Evolutionary conservation across 2,113 vertebrate genomes (phyloP).

Genomic region (Sialia sialis): DNA sequence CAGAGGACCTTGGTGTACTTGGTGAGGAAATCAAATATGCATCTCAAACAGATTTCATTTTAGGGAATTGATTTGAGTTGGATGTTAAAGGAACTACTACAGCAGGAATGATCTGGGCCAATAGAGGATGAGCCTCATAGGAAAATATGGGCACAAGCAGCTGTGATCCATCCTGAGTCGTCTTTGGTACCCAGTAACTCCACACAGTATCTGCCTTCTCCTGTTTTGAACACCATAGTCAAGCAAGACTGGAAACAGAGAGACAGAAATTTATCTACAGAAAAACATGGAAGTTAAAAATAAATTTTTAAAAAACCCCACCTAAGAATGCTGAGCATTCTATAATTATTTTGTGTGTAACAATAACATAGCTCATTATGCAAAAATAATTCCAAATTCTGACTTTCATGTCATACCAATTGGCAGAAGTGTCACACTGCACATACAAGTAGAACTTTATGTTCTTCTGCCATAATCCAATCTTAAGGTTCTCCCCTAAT

Average conservation of each 20-base stretch:
- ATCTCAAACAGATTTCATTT: neutral
- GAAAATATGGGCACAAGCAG: neutral
- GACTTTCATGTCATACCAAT: neutral
- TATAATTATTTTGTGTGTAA: neutral
- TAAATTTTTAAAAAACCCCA: too few relatives aligned
- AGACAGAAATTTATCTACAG: neutral
- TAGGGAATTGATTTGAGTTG: neutral
- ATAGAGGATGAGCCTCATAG: accelerated
- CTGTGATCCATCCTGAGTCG: accelerated
- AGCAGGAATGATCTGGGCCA: accelerated
- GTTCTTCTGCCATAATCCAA: neutral
- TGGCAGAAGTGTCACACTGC: accelerated
- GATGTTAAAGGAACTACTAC: neutral
- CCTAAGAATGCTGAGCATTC: neutral
- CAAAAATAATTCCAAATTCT: neutral
- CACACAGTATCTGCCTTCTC: neutral
- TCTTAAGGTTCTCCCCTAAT: neutral
- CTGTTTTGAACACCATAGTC: neutral
- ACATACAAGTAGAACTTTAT: neutral
- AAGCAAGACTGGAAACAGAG: neutral
- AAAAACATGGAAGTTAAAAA: neutral
- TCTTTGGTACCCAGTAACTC: neutral
- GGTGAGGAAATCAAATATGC: neutral
- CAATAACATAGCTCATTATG: neutral
- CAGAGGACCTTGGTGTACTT: neutral